Evolutionary conservation across 2,113 vertebrate species (phyloP), one percentile per base, ranked within the genome.

Genomic region (Kryptolebias marmoratus): DNA sequence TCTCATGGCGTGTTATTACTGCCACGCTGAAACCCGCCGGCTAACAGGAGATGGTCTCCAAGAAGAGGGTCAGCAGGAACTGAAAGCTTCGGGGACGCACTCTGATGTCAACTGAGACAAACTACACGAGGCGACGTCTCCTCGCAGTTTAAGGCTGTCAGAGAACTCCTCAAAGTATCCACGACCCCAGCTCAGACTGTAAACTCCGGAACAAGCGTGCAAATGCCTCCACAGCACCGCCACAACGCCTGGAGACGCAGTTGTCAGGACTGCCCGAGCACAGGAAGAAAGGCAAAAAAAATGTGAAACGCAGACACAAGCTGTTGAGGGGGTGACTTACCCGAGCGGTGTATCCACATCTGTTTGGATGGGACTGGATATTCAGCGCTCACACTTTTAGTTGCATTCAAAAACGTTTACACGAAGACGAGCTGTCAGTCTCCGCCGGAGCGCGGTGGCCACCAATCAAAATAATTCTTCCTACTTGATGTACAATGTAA

Each of bases 271-370:
- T 59, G 57, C 39, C 36, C 22, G 14, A 58, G 75, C 67, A 72
- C 77, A 57, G 55, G 70, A 32, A 44, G 66, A 66, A 61, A 42
- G 39, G 39, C 39, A 42, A 36, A 36, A 36, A 67, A 72, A 85
- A 79, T 62, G 69, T 70, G 67, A 77, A 80, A 74, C 45, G 78
- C 80, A 77, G 64, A 81, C 64, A 77, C 68, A 71, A 83, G 82
- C 85, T 87, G 68, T 44, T 31, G n/a, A 72, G 80, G 78, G 22
- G 90, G 84, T 78, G 77, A 94, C 94, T 93, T 91, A 94, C 94
- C 94, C 72, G 81, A 85, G 85, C 88, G 68, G 79, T 64, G 89
- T 63, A 78, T 93, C 92, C 91, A 92, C 94, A 94, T 94, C 93
- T 91, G 93, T 87, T 85, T 81, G 79, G 22, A 69, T 53, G 76